A percentile compares a stretch with the other conserved stretches of the same genome.
Evolutionary conservation across 2,888 invertebrate species (phyloP).

Genomic region (Agrotis puta): DNA sequence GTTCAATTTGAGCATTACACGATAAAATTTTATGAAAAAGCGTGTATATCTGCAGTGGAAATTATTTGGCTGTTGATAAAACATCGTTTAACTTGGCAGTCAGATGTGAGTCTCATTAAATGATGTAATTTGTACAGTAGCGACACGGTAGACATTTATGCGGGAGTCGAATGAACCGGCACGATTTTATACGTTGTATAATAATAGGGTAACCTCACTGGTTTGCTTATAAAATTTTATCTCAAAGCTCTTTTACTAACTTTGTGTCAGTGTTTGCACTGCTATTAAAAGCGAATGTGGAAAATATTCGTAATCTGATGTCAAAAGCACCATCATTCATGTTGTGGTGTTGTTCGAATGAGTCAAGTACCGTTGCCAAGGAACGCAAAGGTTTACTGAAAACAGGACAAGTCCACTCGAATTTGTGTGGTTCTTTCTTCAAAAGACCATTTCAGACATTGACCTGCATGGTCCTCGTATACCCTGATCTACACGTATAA

Average conservation of each 20-base stretch:
- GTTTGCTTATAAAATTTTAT: not conserved
- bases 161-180: constrained; percentile 45
- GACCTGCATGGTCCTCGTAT: too few species aligned
- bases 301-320: too few species aligned
- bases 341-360: too few species aligned
- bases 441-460: too few species aligned
- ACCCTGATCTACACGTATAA: too few species aligned
- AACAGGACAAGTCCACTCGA: too few species aligned
- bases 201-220: constrained; percentile 31
- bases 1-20: too few species aligned
- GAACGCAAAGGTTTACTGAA: too few species aligned
- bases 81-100: constrained; percentile 31
- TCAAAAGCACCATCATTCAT: too few species aligned
- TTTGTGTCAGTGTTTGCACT: not conserved
- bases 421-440: too few species aligned
- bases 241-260: not conserved
- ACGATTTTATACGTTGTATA: constrained; percentile 39
- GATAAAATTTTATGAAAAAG: too few species aligned
- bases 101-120: constrained; percentile 38
- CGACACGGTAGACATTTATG: constrained; percentile 35
- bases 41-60: not conserved
- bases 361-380: too few species aligned
- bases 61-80: constrained; percentile 36
- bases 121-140: constrained; percentile 40
- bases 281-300: not conserved